Base-by-base conservation (phyloP, 2,797 vertebrate genomes). In the Myotis vivesi region DNA sequence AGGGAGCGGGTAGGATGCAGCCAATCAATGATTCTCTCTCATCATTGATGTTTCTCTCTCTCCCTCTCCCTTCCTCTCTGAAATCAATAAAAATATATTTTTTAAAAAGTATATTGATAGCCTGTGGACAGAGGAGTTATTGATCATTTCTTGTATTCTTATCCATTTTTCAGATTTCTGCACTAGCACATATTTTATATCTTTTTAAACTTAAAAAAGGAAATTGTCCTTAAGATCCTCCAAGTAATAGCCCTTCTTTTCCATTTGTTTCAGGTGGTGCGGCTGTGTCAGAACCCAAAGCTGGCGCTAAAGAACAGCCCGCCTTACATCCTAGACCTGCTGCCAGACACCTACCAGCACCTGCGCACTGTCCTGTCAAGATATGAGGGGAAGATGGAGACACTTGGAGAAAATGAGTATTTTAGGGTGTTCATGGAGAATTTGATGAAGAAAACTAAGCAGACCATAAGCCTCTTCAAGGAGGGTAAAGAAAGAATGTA, bases 341-440 rank as follows among this genome's bases (percentile, higher is more conserved):
- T 99, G 38, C 99, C 99, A 15, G 99, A 99, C 97, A 99, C 99
- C 92, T 99, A 99, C 98, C 99, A 99, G 98, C 99, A 99, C 97
- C 99, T 99, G 41, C 99, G 99, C 55, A 99, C 99, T 97, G 98
- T 99, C 97, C 98, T 99, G 94, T 99, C 99, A 2, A 99, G 99
- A 98, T 99, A 99, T 0, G 99, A 99, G 97, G 99, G 99, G 93
- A 99, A 99, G 98, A 99, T 99, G 99, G 99, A 99, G 96, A 99
- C 98, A 8, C 97, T 99, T 76, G 99, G 99, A 5, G 99, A 99
- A 89, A 99, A 99, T 0, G 99, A 99, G 97, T 99, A 99, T 95
- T 99, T 99, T 97, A 98, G 99, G 0, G 99, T 99, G 84, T 99
- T 99, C 98, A 99, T 99, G 99, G 99, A 99, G 97, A 99, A 99